These are phyloP conservation scores for Apocheima hispidaria DNA, from an alignment of 2,888 invertebrate genomes.

Conservation along the genomic window DNA sequence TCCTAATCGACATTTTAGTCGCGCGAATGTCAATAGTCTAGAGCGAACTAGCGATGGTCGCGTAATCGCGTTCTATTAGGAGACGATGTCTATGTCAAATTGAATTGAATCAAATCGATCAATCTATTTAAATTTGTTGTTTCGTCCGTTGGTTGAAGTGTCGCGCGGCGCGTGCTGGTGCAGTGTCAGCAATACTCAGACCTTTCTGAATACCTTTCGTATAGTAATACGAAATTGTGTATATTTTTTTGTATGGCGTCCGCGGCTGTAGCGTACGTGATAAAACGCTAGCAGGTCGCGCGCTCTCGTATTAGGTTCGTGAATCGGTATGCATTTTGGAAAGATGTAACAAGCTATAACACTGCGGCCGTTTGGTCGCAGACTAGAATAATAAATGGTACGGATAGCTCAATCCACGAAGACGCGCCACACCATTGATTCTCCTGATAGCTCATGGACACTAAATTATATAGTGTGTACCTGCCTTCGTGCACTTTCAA, in stretches of 20 bases:
- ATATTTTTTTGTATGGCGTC: conserved; percentile 23
- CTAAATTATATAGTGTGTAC: no score
- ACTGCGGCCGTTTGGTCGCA: conserved; percentile 24
- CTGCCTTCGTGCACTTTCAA: no score
- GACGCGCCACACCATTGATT: conserved; percentile 19
- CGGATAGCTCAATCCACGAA: not conserved
- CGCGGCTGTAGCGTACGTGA: conserved; percentile 18
- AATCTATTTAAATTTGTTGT: no score
- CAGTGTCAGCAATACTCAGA: not conserved
- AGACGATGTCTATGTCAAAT: no score
- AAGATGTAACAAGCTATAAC: conserved; percentile 27
- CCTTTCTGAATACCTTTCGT: conserved; percentile 32
- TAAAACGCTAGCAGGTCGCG: conserved; percentile 10
- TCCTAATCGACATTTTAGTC: no score
- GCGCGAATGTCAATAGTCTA: no score
- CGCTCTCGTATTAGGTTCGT: conserved; percentile 15
- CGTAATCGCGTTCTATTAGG: no score
- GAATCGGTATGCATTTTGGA: conserved; percentile 41
- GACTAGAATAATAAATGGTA: conserved; percentile 22
- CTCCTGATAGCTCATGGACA: no score
- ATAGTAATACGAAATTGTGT: no score
- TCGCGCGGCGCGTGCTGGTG: not conserved
- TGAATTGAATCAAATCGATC: no score
- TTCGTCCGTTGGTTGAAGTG: not conserved
- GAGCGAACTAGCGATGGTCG: no score